Base-by-base conservation (phyloP, 2,113 vertebrate genomes). In the Sinocyclocheilus anshuiensis region DNA sequence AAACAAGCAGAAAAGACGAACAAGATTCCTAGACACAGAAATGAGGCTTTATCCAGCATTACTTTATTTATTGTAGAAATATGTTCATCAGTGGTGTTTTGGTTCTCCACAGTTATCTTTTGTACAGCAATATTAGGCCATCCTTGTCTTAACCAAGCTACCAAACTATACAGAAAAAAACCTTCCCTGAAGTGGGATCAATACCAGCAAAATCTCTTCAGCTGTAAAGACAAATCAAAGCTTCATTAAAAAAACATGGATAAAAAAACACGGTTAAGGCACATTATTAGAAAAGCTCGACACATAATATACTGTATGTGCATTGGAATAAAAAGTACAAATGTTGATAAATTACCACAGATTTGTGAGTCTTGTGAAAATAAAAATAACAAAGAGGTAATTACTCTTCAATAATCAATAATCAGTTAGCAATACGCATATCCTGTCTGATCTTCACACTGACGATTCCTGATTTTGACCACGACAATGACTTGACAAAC, bases 51-150 rank as follows among this genome's bases (percentile, higher is more conserved):
- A 81, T 85, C 50, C 77, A 85, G 75, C 29, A 63, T 72, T 55
- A 74, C 24, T 78, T 86, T 75, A 82, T 87, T 90, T 86, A 87
- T 86, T 83, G 36, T 59, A 87, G 55, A 88, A 85, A 84, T n/a
- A 85, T 29, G 24, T 84, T 50, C 65, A 39, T 78, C 78, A 48
- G 67, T 74, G 57, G n/a, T 86, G 45, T 86, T 84, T 84, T 77
- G 13, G 24, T 72, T 72, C 48, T 55, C 53, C 57, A 83, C 33
- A 87, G 39, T 84, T 80, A 81, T 87, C n/a, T 57, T n/a, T 59
- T 78, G 71, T 84, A 86, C 81, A 86, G 18, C 76, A 86, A 71
- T 42, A 65, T 78, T 76, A 63, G 24, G 24, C 11, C 4, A 36
- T 77, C 45, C 57, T 42, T 57, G 45, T 45, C 59, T 29, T 65